These are phyloP conservation scores for Geotrypetes seraphini DNA, from an alignment of 2,797 vertebrate genomes.

Conservation along the genomic window DNA sequence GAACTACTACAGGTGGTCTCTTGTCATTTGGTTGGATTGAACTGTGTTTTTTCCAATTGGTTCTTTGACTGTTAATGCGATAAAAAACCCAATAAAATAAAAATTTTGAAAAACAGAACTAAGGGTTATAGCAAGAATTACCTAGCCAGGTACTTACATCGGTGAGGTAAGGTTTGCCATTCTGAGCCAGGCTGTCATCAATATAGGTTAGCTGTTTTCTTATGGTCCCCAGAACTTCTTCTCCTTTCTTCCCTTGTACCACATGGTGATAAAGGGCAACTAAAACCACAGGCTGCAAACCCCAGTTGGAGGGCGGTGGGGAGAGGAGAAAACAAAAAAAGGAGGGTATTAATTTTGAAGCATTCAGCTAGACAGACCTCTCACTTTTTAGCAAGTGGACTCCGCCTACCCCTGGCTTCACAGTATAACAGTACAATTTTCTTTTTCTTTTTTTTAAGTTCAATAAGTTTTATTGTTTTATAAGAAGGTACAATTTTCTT, in stretches of 20 bases:
- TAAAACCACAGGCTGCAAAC: constrained; percentile 56
- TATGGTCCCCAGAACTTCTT: constrained; percentile 49
- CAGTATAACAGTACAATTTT: not conserved
- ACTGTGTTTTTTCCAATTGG: too few species aligned
- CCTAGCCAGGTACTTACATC: constrained; percentile 62
- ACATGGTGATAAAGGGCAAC: constrained; percentile 60
- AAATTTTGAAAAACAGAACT: too few species aligned
- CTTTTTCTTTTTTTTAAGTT: too few species aligned
- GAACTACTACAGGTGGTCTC: too few species aligned
- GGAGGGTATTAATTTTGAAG: not conserved
- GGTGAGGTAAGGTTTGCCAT: constrained; percentile 49
- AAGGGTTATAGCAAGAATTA: too few species aligned
- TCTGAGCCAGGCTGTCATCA: constrained; percentile 62
- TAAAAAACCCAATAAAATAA: too few species aligned
- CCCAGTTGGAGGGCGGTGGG: too few species aligned
- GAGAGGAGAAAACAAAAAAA: not conserved
- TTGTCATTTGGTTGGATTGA: too few species aligned
- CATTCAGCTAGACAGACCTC: not conserved
- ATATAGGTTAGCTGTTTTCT: constrained; percentile 52
- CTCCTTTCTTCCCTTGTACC: constrained; percentile 62
- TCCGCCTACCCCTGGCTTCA: not conserved
- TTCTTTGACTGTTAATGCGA: too few species aligned
- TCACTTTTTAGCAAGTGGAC: too few species aligned
- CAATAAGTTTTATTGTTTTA: too few species aligned
- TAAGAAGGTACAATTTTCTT: too few species aligned